Base-by-base conservation (phyloP, 2,888 invertebrate genomes). In the Hypolimnas misippus region DNA sequence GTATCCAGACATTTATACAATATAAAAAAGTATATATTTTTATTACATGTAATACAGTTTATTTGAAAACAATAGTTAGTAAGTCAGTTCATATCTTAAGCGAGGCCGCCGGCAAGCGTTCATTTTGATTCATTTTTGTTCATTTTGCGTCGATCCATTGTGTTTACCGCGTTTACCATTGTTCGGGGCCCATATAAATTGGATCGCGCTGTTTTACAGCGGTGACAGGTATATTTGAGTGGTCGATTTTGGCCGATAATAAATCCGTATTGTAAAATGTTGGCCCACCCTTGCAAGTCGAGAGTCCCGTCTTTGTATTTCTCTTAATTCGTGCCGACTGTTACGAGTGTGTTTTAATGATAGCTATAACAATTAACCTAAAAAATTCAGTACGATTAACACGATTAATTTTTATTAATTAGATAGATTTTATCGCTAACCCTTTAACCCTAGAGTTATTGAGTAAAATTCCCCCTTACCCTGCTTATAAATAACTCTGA, bases 141-240 rank as follows among this genome's bases (percentile, higher is more conserved):
- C 86, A 81, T 88, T 90, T 89, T 90, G 86, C 83, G 70, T 76
- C 77, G 81, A 78, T 77, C 83, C 89, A 89, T 90, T 90, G 87
- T 90, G 90, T 89, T 89, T 83, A 87, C 89, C 86, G 89, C 87
- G 79, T 83, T 89, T 86, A 89, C 91, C 92, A 90, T 92, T 92
- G 92, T 92, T 89, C 87, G 73, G 73, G 75, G 77, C 75, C 86
- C 83, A 83, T 89, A 92, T 92, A 92, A 92, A 91, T 92, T 89
- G 88, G 86, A 74, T 78, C 79, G 81, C 85, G 83, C 83, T 87
- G 83, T 84, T 82, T 81, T 83, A 80, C 86, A 83, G 73, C 81
- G 79, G 81, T 88, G 92, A 91, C 92, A 92, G 92, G 90, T 91
- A 91, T 91, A 91, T 92, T 91, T 90, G 90, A 91, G 83, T 89